phyloP scores from a whole-genome alignment of 1,140 invertebrate genomes.

The Subanguina moxae region DNA sequence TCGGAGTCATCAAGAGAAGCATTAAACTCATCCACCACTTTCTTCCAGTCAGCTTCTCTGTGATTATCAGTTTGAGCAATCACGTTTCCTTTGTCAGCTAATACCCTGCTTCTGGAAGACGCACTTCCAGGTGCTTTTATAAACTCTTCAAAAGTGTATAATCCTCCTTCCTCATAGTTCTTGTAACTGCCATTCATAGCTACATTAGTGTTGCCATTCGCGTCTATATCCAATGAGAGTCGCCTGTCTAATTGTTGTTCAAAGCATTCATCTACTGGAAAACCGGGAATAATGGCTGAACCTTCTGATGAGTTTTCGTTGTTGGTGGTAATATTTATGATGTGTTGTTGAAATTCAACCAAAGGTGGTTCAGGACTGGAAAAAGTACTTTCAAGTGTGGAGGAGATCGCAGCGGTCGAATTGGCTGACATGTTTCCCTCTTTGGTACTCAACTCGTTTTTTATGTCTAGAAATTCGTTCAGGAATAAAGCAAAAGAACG shows the following conservation, averaged over 20 bases:
- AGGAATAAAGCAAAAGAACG: no score
- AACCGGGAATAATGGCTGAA: background rate
- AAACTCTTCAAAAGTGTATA: slow-evolving; percentile 23
- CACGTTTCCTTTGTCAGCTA: background rate
- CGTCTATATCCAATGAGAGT: background rate
- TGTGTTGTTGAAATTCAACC: no score
- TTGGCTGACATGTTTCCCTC: no score
- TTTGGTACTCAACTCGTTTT: no score
- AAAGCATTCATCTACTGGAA: slow-evolving; percentile 21
- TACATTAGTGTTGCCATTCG: background rate
- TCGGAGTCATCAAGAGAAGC: background rate
- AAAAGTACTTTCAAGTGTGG: no score
- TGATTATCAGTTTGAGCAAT: background rate
- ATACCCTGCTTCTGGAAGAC: background rate
- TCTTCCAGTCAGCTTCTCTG: background rate
- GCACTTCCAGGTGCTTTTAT: slow-evolving; percentile 9
- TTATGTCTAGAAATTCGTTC: no score
- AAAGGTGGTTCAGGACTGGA: no score
- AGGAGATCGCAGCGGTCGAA: no score
- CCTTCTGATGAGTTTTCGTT: no score
- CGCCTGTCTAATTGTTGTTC: slow-evolving; percentile 5
- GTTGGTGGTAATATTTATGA: no score
- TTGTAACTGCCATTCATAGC: background rate
- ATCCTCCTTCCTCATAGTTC: slow-evolving; percentile 2
- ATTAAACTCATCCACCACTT: background rate